Conservation (phyloP, 2,113 vertebrate genomes). For the Pipa parva region DNA sequence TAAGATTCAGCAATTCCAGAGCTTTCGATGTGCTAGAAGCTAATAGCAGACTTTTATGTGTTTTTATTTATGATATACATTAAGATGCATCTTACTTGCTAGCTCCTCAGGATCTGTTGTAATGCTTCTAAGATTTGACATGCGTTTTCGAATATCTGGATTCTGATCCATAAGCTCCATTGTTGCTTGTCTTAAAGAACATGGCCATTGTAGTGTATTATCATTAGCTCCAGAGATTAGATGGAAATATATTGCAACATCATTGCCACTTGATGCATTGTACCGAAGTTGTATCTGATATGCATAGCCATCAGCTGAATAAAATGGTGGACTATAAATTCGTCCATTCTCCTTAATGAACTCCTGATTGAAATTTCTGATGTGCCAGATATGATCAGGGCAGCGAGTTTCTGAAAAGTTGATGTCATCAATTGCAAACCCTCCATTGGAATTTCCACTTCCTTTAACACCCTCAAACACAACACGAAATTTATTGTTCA, state of each 20-base stretch:
- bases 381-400: slow-evolving; percentile 80
- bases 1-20: too few species aligned
- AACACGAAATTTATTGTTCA: slow-evolving; percentile 73
- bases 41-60: too few species aligned
- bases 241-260: slow-evolving; percentile 67
- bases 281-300: slow-evolving; percentile 74
- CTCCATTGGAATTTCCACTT: slow-evolving; percentile 55
- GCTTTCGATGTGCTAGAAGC: too few species aligned
- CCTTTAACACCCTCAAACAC: slow-evolving; percentile 74
- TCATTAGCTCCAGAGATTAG: slow-evolving; percentile 79
- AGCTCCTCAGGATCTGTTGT: slow-evolving; percentile 70
- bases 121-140: slow-evolving; percentile 78
- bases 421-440: slow-evolving; percentile 87
- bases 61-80: too few species aligned
- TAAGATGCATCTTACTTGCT: slow-evolving; percentile 65
- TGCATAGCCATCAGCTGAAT: slow-evolving; percentile 78
- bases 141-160: slow-evolving; percentile 73
- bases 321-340: slow-evolving; percentile 76
- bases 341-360: slow-evolving; percentile 51
- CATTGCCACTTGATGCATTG: slow-evolving; percentile 43
- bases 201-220: slow-evolving; percentile 74
- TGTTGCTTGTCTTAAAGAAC: slow-evolving; percentile 79
- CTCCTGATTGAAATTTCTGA: slow-evolving; percentile 72
- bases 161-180: slow-evolving; percentile 79
- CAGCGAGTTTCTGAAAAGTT: slow-evolving; percentile 87